phyloP scores from a whole-genome alignment of 2,797 vertebrate species.

The Lepus townsendii region DNA sequence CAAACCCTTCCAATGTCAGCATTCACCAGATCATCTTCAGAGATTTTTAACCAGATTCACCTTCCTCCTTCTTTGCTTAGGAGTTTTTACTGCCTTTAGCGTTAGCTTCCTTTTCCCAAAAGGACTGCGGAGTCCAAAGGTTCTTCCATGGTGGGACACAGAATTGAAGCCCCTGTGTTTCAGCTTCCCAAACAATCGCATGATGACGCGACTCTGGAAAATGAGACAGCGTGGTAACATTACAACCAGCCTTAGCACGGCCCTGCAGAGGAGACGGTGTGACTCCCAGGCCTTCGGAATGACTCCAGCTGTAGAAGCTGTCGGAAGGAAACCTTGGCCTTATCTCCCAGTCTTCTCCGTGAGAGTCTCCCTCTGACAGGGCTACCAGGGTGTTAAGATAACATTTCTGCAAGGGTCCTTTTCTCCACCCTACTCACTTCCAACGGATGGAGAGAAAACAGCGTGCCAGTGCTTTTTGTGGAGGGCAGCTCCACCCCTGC shows the following conservation, averaged over 20 bases:
- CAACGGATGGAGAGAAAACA: neutral
- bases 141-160: neutral
- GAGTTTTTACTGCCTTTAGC: neutral
- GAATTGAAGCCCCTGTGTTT: neutral
- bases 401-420: neutral
- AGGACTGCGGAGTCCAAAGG: neutral
- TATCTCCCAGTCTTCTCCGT: neutral
- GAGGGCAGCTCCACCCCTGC: neutral
- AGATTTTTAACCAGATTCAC: neutral
- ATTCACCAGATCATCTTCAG: slow-evolving; percentile 29
- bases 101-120: slow-evolving; percentile 22
- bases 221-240: neutral
- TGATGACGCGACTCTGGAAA: neutral
- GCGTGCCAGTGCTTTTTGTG: neutral
- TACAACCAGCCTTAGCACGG: neutral
- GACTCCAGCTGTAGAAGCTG: neutral
- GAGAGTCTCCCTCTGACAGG: neutral
- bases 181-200: neutral
- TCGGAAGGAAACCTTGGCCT: neutral
- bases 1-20: slow-evolving; percentile 15
- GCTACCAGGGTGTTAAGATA: neutral
- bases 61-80: neutral
- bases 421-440: neutral
- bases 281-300: neutral
- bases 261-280: neutral